Base-by-base conservation (phyloP, 2,888 invertebrate species). In the Neoaliturus tenellus region DNA sequence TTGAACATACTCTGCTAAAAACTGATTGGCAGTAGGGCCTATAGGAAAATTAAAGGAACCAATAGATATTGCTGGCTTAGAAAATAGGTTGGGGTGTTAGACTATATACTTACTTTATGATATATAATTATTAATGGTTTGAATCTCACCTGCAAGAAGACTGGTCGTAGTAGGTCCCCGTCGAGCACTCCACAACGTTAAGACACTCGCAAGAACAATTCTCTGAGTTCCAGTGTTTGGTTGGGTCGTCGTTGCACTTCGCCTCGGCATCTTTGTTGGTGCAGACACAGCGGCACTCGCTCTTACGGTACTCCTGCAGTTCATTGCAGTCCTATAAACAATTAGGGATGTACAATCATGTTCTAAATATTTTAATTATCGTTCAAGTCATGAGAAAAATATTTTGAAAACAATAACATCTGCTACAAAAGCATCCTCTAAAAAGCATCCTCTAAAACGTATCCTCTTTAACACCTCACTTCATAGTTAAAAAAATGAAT, bases 211-310 rank as follows among this genome's bases (percentile, higher is more conserved):
- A 95, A 14, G 91, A 89, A 88, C 95, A 95, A 0, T 90, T 89
- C 6, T 91, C 89, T 8, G 92, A 90, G 88, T 95, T 92, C 95
- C 95, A 95, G 25, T 93, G 89, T 89, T 93, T 94, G 17, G 90
- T 90, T 0, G 88, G 89, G 28, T 91, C 90, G 85, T 91, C 91
- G 75, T 84, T 85, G 88, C 95, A 95, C 88, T 94, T 94, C 8
- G 91, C 90, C 85, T 92, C 91, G 44, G 93, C 94, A 86, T 94
- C 94, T 4, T 88, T 88, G 86, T 95, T 95, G 12, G 89, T 91
- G 88, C 95, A 95, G 17, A 89, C 89, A 88, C 95, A 95, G 12
- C 91, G 90, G 87, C 95, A 95, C 86, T 93, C 92, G 0, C 91
- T 89, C 83, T 91, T 89, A 69, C 90, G 89, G 87, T 94, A 95